Base-by-base conservation (phyloP, 2,888 invertebrate species). In the Diplolepis rosae region DNA sequence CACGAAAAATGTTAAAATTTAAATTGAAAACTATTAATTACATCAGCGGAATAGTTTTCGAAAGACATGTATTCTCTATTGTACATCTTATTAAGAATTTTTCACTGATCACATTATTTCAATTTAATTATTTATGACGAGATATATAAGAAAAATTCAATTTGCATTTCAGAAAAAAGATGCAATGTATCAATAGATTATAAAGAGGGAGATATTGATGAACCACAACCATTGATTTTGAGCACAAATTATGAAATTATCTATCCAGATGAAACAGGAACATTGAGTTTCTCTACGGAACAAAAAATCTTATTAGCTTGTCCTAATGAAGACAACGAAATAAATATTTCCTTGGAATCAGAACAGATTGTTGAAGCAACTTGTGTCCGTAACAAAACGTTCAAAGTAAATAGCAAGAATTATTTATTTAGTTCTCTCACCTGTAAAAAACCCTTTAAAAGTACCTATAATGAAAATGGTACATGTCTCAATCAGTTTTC, bases 221-320 rank as follows among this genome's bases (percentile, higher is more conserved):
- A 90, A 71, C 92, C 91, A 0, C 93, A 93, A 82, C 92, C 93
- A 0, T 89, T 93, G 4, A 90, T 92, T 78, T 82, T 93, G 1
- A 88, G 78, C 2, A 6, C 50, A 45, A 35, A 35, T 35, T 13
- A 35, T 22, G 7, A 61, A n/a, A 68, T 85, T 66, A 39, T 84
- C 15, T 77, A 84, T 69, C 84, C 86, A 4, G 75, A 79, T 48
- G 70, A 73, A 6, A 51, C 52, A 1, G 80, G 81, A 9, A 76
- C 39, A 2, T 35, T 88, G 45, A 24, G 3, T n/a, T 39, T 61
- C 2, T 39, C 35, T 3, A 7, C n/a, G 4, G 61, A 39, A n/a
- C n/a, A 39, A 61, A n/a, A 7, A 61, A 61, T 61, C 24, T 7
- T 39, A 4, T n/a, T 61, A n/a, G 61, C 61, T 7, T 61, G 61